Evolutionary conservation across 2,113 vertebrate genomes (phyloP), one percentile per base, ranked within the genome.

Genomic region (Caloenas nicobarica): DNA sequence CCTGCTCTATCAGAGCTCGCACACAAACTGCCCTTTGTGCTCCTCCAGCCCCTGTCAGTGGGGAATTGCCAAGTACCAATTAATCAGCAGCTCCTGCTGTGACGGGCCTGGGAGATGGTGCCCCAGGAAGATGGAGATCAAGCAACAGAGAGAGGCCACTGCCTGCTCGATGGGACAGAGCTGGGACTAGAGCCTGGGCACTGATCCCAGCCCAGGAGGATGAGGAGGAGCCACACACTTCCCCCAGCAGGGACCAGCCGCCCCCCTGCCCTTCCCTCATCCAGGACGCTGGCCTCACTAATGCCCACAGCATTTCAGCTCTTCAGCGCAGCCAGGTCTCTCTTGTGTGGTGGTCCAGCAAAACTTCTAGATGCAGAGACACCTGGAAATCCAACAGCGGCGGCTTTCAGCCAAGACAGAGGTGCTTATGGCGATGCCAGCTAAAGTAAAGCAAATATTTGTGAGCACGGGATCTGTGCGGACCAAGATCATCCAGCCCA

Each of bases 21-120:
- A 66, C 76, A 95, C 93, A 96, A 78, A 93, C 66, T 5, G 3
- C 91, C 91, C 94, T 92, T 91, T 96, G 94, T 95, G 89, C 86
- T 84, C 34, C 69, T 56, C 38, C 57, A n/a, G 94, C 61, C 86
- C 77, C 54, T 46, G 56, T 79, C 94, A 7, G 33, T 4, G 11
- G 36, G 22, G 10, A 57, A 8, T 48, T 72, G 88, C 96, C 91
- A 92, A 88, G 77, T 2, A 60, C 56, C 73, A 60, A 76, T 89
- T 86, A 68, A 91, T 66, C 81, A 61, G 15, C 2, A 0, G 69
- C 86, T 90, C 71, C 94, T 71, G 61, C 88, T 74, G 73, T 0
- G 13, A 65, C 3, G 2, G 44, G 46, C 62, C 44, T 65, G 68
- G 51, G 58, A 78, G 46, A 29, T 9, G 89, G 70, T 56, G 85